Percentiles rank a stretch among this genome's conserved stretches.
These are phyloP conservation scores for Scomber colias DNA, from an alignment of 2,113 vertebrate genomes.

Conservation along the genomic window DNA sequence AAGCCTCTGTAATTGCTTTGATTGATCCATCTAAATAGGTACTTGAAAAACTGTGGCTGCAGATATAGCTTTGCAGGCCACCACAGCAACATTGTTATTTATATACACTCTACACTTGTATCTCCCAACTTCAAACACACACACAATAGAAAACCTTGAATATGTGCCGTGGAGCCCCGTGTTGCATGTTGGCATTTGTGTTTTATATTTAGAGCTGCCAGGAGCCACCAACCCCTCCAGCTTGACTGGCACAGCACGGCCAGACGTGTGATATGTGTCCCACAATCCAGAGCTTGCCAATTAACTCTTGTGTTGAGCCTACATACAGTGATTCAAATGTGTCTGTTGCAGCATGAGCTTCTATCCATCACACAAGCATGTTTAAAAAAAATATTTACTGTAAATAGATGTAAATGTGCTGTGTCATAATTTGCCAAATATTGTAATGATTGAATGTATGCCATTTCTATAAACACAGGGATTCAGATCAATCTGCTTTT, in stretches of 20 bases:
- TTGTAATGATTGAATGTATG: slow-evolving; percentile 57
- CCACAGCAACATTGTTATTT: slow-evolving; percentile 19
- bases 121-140: slow-evolving; percentile 15
- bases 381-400: slow-evolving; percentile 12
- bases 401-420: slow-evolving; percentile 52
- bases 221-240: slow-evolving; percentile 60
- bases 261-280: slow-evolving; percentile 58
- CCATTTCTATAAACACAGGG: neutral
- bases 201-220: slow-evolving; percentile 57
- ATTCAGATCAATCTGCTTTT: slow-evolving; percentile 47
- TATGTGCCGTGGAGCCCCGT: slow-evolving; percentile 2
- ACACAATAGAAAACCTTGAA: neutral
- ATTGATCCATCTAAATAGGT: slow-evolving; percentile 71
- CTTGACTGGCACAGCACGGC: slow-evolving; percentile 43
- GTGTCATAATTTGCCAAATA: slow-evolving; percentile 43
- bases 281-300: slow-evolving; percentile 45
- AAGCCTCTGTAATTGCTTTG: slow-evolving; percentile 69
- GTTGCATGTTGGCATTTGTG: slow-evolving; percentile 48
- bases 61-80: slow-evolving; percentile 42
- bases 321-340: slow-evolving; percentile 41
- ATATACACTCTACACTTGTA: slow-evolving; percentile 20
- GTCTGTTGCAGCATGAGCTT: slow-evolving; percentile 13
- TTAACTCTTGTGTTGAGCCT: slow-evolving; percentile 56
- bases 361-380: slow-evolving; percentile 26
- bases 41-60: slow-evolving; percentile 58